Conservation (phyloP, 1,140 invertebrate genomes). For the Meteorus sp. region DNA sequence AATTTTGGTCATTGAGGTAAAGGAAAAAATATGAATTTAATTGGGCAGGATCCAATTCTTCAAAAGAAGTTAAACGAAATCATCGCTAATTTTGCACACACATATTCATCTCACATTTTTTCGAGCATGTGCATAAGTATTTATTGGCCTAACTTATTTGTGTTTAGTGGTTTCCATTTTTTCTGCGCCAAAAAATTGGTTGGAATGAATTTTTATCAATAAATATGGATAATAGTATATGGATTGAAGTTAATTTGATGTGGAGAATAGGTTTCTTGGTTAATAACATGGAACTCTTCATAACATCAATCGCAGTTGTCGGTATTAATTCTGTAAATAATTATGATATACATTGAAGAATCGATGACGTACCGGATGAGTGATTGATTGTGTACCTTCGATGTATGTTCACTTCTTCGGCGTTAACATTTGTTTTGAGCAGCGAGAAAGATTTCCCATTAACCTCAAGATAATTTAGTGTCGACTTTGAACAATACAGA, state of each 20-base stretch:
- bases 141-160: conserved; percentile 45
- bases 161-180: conserved; percentile 34
- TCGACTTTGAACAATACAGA: too few relatives aligned
- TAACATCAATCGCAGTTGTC: too few relatives aligned
- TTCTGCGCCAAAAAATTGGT: conserved; percentile 35
- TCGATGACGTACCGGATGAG: too few relatives aligned
- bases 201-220: not conserved
- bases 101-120: conserved; percentile 17
- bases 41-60: conserved; percentile 53
- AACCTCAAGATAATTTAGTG: too few relatives aligned
- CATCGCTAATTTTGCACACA: conserved; percentile 14
- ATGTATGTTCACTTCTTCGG: too few relatives aligned
- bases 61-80: too few relatives aligned
- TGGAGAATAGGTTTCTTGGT: not conserved
- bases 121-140: conserved; percentile 45
- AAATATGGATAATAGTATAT: conserved; percentile 21
- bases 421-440: too few relatives aligned
- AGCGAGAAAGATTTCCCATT: too few relatives aligned
- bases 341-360: too few relatives aligned
- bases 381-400: too few relatives aligned
- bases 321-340: too few relatives aligned
- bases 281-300: too few relatives aligned
- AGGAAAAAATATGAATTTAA: conserved; percentile 24
- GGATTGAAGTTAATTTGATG: not conserved
- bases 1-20: conserved; percentile 7